phyloP scores from a whole-genome alignment of 2,797 vertebrate species.

The Sphaeramia orbicularis region DNA sequence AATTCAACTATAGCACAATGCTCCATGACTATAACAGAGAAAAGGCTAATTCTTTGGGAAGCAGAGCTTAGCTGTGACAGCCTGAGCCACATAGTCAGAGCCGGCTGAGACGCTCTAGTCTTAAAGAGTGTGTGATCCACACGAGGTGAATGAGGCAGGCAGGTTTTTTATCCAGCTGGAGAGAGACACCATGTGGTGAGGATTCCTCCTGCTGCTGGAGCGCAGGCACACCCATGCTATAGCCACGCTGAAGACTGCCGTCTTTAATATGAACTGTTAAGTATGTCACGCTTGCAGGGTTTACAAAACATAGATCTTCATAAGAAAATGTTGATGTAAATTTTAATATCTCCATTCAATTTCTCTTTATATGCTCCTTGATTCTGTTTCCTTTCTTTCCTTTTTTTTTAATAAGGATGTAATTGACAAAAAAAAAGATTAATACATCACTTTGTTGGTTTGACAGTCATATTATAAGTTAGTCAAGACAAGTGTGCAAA shows the following conservation, averaged over 20 bases:
- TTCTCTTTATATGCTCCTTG: too few relatives aligned
- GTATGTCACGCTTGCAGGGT: background rate
- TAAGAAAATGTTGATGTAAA: background rate
- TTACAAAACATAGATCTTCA: background rate
- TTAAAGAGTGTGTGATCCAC: slow-evolving; percentile 64
- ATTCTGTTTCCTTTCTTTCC: background rate
- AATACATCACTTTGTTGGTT: slow-evolving; percentile 36
- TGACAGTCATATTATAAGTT: slow-evolving; percentile 59
- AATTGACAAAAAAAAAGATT: slow-evolving; percentile 39
- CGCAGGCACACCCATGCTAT: slow-evolving; percentile 52
- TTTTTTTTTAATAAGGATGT: background rate
- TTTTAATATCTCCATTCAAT: background rate
- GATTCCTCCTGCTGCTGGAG: slow-evolving; percentile 76
- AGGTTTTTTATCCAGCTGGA: slow-evolving; percentile 84
- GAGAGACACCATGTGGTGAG: slow-evolving; percentile 90
- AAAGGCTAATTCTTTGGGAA: slow-evolving; percentile 66
- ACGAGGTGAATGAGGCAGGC: slow-evolving; percentile 60
- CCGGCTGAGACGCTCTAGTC: slow-evolving; percentile 51
- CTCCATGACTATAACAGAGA: slow-evolving; percentile 57
- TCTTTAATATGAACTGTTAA: background rate
- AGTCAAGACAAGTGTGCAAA: slow-evolving; percentile 50
- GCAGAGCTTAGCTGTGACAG: slow-evolving; percentile 61
- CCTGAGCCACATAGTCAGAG: slow-evolving; percentile 57
- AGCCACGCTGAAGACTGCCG: slow-evolving; percentile 22
- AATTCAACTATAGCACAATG: slow-evolving; percentile 51